A percentile compares a stretch with the other conserved stretches of the same genome.
Conservation (phyloP, 2,113 vertebrate species). For the Hyperopisus bebe region DNA sequence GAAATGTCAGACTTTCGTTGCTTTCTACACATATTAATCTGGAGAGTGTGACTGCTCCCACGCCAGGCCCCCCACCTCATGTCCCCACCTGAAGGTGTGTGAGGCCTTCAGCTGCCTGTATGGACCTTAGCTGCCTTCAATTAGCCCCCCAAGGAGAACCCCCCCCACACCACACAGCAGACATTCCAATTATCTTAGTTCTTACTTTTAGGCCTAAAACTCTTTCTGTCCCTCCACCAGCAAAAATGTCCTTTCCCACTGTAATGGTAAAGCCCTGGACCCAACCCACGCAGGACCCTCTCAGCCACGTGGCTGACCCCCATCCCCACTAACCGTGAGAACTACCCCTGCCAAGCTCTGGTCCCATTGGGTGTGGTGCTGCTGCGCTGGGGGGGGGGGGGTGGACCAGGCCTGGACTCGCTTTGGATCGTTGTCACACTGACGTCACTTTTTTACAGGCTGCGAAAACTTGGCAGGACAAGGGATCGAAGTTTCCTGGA, state of each 20-base stretch:
- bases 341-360: background rate
- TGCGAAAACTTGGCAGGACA: slow-evolving; percentile 41
- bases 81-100: background rate
- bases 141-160: background rate
- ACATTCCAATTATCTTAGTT: background rate
- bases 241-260: background rate
- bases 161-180: background rate
- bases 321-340: background rate
- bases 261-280: background rate
- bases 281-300: background rate
- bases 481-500: slow-evolving; percentile 50
- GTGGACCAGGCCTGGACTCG: slow-evolving; percentile 17
- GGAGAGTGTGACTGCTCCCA: background rate
- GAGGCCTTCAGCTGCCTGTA: background rate
- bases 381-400: background rate
- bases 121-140: background rate
- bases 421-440: slow-evolving; percentile 36
- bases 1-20: background rate
- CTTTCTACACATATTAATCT: background rate
- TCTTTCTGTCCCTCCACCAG: background rate
- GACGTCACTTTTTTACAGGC: slow-evolving; percentile 46
- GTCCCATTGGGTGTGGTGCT: slow-evolving; percentile 19
- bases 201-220: background rate
- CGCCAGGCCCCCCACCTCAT: background rate
- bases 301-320: background rate